Evolutionary conservation across 2,888 invertebrate species (phyloP).

Genomic region (Agrochola litura): DNA sequence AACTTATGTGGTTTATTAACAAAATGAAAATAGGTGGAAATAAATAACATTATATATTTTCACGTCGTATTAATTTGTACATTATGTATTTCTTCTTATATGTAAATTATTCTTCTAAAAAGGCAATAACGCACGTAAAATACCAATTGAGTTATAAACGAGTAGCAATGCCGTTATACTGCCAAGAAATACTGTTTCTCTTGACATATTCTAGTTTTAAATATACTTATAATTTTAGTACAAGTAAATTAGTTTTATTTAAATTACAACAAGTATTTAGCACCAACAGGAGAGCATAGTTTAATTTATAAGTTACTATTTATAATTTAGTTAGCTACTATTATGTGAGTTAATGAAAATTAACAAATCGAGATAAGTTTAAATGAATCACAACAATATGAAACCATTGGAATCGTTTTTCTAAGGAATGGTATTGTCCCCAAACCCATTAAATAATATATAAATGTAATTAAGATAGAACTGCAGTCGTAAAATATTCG

Average conservation of each 20-base stretch:
- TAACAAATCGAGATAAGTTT: constrained; percentile 28
- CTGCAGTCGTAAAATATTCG: constrained; percentile 25
- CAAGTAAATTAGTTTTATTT: constrained; percentile 55
- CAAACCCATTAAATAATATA: constrained; percentile 16
- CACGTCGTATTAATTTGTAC: constrained; percentile 90
- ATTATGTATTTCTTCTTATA: constrained; percentile 84
- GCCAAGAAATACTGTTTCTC: constrained; percentile 64
- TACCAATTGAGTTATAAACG: constrained; percentile 80
- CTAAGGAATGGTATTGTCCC: constrained; percentile 24
- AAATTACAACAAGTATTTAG: constrained; percentile 60
- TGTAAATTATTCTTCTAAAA: constrained; percentile 81
- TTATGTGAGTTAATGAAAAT: constrained; percentile 15
- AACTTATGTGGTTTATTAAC: constrained; percentile 87
- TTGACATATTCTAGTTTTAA: constrained; percentile 49
- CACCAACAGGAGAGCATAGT: constrained; percentile 64
- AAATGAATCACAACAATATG: constrained; percentile 15
- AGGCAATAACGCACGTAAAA: constrained; percentile 85
- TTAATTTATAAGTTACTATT: constrained; percentile 51
- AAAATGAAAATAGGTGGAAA: constrained; percentile 88
- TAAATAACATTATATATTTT: constrained; percentile 90
- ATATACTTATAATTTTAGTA: constrained; percentile 54
- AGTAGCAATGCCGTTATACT: constrained; percentile 70
- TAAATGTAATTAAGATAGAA: constrained; percentile 12
- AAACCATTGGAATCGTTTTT: constrained; percentile 25
- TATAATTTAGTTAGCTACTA: constrained; percentile 48